phyloP scores from a whole-genome alignment of 2,888 invertebrate genomes.

The Amphipyra tragopoginis region DNA sequence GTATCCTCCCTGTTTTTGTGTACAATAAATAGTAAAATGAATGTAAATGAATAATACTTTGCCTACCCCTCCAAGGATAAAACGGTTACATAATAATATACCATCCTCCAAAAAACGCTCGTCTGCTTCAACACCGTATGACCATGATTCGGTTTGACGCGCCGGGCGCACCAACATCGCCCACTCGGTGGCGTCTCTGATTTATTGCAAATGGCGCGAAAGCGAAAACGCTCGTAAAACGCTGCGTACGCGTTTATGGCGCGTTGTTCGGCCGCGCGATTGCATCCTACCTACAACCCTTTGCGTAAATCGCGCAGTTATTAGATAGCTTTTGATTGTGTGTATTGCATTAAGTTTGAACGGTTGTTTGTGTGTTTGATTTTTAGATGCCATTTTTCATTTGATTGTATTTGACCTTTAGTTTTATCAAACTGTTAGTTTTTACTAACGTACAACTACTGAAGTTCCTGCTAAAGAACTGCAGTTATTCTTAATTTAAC shows the following conservation, averaged over 20 bases:
- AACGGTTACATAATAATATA: too few relatives aligned
- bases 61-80: too few relatives aligned
- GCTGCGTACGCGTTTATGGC: slow-evolving; percentile 80
- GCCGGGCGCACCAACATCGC: slow-evolving; percentile 73
- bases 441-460: too few relatives aligned
- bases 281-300: slow-evolving; percentile 75
- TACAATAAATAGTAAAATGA: too few relatives aligned
- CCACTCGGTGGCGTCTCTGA: slow-evolving; percentile 84
- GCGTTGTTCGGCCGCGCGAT: slow-evolving; percentile 81
- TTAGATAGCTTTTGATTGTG: slow-evolving; percentile 73
- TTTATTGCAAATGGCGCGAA: slow-evolving; percentile 89
- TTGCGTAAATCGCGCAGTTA: slow-evolving; percentile 73
- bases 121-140: slow-evolving; percentile 64
- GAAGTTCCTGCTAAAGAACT: too few relatives aligned
- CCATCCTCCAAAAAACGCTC: slow-evolving; percentile 43
- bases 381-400: too few relatives aligned
- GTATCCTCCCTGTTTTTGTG: too few relatives aligned
- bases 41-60: too few relatives aligned
- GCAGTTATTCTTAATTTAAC: too few relatives aligned
- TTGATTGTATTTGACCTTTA: too few relatives aligned
- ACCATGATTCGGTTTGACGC: slow-evolving; percentile 76
- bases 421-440: too few relatives aligned
- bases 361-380: slow-evolving; percentile 31
- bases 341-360: slow-evolving; percentile 43
- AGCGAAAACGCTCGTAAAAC: slow-evolving; percentile 88